phyloP scores from a whole-genome alignment of 1,140 invertebrate genomes.

The Medauroidea extradentata region DNA sequence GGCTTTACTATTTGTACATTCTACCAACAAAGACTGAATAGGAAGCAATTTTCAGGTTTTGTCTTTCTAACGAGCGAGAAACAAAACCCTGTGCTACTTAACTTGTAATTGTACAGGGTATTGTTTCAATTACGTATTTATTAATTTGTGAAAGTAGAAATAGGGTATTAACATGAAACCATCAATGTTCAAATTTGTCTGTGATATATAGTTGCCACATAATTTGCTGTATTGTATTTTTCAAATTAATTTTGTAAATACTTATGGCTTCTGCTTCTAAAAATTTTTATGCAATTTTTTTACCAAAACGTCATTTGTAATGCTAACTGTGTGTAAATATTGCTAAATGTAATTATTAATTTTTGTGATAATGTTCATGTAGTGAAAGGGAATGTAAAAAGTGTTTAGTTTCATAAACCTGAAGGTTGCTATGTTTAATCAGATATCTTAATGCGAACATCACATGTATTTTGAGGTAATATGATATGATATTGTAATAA shows the following conservation, averaged over 20 bases:
- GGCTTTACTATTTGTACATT: no score
- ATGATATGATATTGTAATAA: slow-evolving; percentile 6
- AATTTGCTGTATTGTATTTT: neutral
- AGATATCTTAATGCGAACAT: slow-evolving; percentile 7
- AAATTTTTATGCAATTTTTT: slow-evolving; percentile 4
- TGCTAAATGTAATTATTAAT: no score
- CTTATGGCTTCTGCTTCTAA: neutral
- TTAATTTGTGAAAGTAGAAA: no score
- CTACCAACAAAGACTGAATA: neutral
- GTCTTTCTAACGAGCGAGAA: neutral
- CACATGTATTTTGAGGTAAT: slow-evolving; percentile 8
- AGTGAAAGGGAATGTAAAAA: no score
- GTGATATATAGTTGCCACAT: neutral
- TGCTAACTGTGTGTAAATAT: no score
- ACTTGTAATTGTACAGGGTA: neutral
- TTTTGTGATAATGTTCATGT: no score
- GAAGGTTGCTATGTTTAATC: slow-evolving; percentile 12
- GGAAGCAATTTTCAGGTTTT: slow-evolving; percentile 13
- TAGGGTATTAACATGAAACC: neutral
- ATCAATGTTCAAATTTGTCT: neutral
- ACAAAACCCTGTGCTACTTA: neutral
- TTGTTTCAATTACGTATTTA: no score
- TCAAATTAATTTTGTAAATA: slow-evolving; percentile 2
- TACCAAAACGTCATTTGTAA: neutral
- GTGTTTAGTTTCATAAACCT: neutral